phyloP scores from a whole-genome alignment of 2,888 invertebrate species.

The Hydrotaea diabolus region DNA sequence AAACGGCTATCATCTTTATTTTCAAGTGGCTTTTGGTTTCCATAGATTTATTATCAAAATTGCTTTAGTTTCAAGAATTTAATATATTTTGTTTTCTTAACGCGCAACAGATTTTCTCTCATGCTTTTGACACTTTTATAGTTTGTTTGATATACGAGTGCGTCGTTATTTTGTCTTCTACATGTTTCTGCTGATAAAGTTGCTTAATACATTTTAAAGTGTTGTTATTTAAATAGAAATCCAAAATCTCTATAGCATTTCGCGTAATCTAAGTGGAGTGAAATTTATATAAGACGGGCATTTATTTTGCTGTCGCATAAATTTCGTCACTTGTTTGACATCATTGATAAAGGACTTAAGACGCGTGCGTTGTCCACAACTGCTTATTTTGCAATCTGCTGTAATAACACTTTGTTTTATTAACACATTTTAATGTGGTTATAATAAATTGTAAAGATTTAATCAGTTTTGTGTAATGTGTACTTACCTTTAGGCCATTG shows the following conservation, averaged over 20 bases:
- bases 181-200: not conserved
- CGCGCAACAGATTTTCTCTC: not conserved
- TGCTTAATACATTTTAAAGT: not conserved
- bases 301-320: not conserved
- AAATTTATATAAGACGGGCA: not conserved
- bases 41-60: conserved; percentile 25
- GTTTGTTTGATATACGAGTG: not conserved
- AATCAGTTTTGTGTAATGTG: too few species aligned
- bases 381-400: not conserved
- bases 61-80: conserved; percentile 17
- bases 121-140: conserved; percentile 19
- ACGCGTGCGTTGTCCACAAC: not conserved
- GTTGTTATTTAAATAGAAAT: conserved; percentile 7
- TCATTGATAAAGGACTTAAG: conserved; percentile 19
- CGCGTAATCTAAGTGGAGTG: not conserved
- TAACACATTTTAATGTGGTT: not conserved
- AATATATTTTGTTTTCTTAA: conserved; percentile 22
- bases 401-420: not conserved
- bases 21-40: conserved; percentile 12
- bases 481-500: too few species aligned
- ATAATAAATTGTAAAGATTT: not conserved
- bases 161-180: not conserved
- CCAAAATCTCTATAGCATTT: conserved; percentile 9
- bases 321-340: not conserved
- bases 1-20: conserved; percentile 20